phyloP scores from a whole-genome alignment of 2,113 vertebrate species.

The Chelonoidis abingdonii region DNA sequence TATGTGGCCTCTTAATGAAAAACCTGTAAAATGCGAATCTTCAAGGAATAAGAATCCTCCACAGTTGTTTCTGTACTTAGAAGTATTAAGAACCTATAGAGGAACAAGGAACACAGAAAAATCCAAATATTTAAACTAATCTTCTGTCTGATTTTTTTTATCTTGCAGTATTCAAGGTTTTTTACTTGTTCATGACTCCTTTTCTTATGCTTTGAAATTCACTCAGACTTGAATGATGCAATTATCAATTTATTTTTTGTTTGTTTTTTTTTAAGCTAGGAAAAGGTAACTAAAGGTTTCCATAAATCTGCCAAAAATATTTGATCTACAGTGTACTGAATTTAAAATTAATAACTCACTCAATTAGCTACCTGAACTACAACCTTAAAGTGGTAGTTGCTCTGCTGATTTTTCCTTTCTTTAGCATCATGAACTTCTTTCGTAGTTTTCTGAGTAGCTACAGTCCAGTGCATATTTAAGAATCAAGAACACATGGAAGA shows the following conservation, averaged over 20 bases:
- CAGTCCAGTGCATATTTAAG: constrained; percentile 24
- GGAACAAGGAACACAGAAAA: neutral
- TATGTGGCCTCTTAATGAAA: neutral
- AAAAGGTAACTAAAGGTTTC: constrained; percentile 33
- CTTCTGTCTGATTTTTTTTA: neutral
- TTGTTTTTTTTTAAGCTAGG: neutral
- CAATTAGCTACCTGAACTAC: neutral
- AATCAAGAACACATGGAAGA: constrained; percentile 41
- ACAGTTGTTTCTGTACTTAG: neutral
- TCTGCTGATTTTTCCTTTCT: neutral
- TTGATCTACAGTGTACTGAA: neutral
- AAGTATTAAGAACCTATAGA: neutral
- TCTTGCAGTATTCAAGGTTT: constrained; percentile 38
- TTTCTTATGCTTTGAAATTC: constrained; percentile 40
- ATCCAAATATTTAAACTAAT: neutral
- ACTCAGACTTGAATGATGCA: neutral
- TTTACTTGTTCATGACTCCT: constrained; percentile 34
- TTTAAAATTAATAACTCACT: constrained; percentile 14
- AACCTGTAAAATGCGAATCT: neutral
- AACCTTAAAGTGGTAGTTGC: neutral
- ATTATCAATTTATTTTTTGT: constrained; percentile 44
- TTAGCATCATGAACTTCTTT: constrained; percentile 39
- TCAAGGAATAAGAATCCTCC: neutral
- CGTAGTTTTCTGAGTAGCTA: constrained; percentile 53
- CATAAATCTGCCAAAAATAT: constrained; percentile 38